Evolutionary conservation across 2,888 invertebrate species (phyloP).

Genomic region (Sycophila texana): DNA sequence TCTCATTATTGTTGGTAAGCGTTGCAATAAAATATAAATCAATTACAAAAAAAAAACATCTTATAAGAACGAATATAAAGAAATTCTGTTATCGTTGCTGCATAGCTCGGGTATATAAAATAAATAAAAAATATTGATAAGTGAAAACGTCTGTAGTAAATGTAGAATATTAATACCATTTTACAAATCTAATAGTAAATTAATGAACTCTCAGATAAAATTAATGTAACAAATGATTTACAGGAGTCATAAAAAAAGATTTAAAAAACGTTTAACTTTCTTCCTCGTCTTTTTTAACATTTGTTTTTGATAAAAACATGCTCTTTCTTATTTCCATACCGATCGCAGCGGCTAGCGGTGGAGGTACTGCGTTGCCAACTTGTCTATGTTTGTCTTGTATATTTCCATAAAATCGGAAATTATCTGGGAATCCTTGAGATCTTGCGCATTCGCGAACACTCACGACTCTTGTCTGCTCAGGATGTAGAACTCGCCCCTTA

Average conservation of each 20-base stretch:
- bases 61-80: not conserved
- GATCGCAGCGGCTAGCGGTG: conserved; percentile 86
- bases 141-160: not conserved
- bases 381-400: conserved; percentile 88
- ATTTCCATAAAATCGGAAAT: conserved; percentile 85
- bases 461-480: conserved; percentile 87
- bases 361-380: conserved; percentile 93
- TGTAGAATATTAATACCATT: conserved; percentile 27
- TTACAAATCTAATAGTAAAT: conserved; percentile 37
- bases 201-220: conserved; percentile 1
- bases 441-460: conserved; percentile 91
- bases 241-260: conserved; percentile 26
- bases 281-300: conserved; percentile 22
- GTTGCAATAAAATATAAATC: not conserved
- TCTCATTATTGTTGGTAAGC: too few relatives aligned
- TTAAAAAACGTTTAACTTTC: conserved; percentile 9
- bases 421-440: conserved; percentile 90
- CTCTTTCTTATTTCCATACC: conserved; percentile 83
- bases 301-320: conserved; percentile 43
- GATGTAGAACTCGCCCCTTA: conserved; percentile 88
- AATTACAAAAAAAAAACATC: not conserved
- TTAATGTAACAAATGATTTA: conserved; percentile 41
- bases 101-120: not conserved
- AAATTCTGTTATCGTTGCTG: not conserved
- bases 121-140: conserved; percentile 25